phyloP scores from a whole-genome alignment of 2,113 vertebrate species.

The Pelecanus crispus region DNA sequence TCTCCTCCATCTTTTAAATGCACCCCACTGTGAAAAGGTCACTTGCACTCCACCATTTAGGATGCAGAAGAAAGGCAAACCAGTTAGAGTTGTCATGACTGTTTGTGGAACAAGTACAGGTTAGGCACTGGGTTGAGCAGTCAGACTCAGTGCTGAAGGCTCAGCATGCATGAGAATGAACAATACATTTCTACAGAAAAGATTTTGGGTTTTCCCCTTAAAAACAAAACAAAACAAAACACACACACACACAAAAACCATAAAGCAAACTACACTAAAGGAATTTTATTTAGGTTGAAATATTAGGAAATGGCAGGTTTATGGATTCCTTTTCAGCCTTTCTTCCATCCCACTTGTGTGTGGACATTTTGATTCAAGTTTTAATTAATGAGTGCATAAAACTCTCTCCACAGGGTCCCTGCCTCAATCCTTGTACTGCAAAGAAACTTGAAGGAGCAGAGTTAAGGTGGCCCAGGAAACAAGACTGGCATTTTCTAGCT shows the following conservation, averaged over 20 bases:
- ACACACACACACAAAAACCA: not conserved
- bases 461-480: not conserved
- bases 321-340: not conserved
- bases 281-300: not conserved
- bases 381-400: slow-evolving; percentile 2
- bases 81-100: not conserved
- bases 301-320: slow-evolving; percentile 27
- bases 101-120: not conserved
- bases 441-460: not conserved
- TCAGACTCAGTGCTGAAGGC: not conserved
- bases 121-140: not conserved
- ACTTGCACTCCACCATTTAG: not conserved
- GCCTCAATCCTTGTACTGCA: not conserved
- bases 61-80: not conserved
- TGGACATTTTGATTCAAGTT: slow-evolving; percentile 17
- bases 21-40: not conserved
- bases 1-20: not conserved
- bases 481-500: slow-evolving; percentile 3
- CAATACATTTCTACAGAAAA: not conserved
- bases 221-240: not conserved
- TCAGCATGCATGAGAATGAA: not conserved
- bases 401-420: not conserved
- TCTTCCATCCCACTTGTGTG: not conserved
- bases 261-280: not conserved
- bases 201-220: not conserved